Percentiles rank a stretch among this genome's conserved stretches.
phyloP scores from a whole-genome alignment of 2,888 invertebrate species.

The Lithophane semibrunnea region DNA sequence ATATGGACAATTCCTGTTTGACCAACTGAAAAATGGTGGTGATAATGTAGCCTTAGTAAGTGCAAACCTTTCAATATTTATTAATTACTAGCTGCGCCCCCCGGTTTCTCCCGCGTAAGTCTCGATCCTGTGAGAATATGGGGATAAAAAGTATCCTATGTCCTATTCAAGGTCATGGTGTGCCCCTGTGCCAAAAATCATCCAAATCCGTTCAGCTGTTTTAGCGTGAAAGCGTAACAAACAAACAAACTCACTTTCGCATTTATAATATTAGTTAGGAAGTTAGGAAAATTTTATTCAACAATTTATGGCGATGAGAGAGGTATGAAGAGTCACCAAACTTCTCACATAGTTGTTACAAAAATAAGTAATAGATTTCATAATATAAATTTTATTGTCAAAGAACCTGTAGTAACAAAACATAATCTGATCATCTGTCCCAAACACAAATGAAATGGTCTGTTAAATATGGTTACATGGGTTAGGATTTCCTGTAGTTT shows the following conservation, averaged over 20 bases:
- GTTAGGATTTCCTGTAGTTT: neutral
- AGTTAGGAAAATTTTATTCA: neutral
- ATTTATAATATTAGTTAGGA: too few relatives aligned
- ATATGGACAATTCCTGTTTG: conserved; percentile 89
- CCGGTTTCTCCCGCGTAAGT: too few relatives aligned
- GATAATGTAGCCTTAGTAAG: conserved; percentile 86
- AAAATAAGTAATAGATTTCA: neutral
- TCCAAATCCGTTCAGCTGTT: too few relatives aligned
- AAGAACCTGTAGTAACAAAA: neutral
- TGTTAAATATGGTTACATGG: too few relatives aligned
- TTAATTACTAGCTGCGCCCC: neutral
- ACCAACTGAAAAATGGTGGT: conserved; percentile 88
- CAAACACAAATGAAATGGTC: neutral
- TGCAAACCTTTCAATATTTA: neutral
- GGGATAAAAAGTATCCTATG: too few relatives aligned
- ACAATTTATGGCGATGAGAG: neutral
- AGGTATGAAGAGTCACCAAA: neutral
- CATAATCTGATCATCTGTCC: neutral
- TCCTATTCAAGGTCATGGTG: too few relatives aligned
- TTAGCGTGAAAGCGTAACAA: too few relatives aligned
- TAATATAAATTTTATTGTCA: too few relatives aligned
- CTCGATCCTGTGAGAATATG: too few relatives aligned
- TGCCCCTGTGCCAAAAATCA: too few relatives aligned
- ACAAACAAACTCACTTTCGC: too few relatives aligned
- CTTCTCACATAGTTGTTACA: neutral